Percentiles rank a stretch among this genome's conserved stretches.
These are phyloP conservation scores for Triplophysa yarkandensis DNA, from an alignment of 2,797 vertebrate species.

Conservation along the genomic window DNA sequence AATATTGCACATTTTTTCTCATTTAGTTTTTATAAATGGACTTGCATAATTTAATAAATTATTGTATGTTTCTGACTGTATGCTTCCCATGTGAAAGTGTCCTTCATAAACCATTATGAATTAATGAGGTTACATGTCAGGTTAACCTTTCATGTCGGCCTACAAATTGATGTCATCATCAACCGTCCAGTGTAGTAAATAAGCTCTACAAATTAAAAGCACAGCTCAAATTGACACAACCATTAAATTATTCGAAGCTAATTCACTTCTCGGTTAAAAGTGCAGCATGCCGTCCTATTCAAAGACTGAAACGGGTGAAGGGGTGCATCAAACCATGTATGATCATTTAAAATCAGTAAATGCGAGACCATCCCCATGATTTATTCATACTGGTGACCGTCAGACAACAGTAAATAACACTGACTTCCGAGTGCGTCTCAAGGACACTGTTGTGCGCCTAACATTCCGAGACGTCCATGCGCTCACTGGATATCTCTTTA, in stretches of 20 bases:
- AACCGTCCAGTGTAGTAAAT: background rate
- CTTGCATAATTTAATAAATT: too few relatives aligned
- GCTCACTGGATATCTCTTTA: slow-evolving; percentile 29
- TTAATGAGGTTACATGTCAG: background rate
- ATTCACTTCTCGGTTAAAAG: background rate
- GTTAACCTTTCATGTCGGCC: background rate
- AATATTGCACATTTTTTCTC: background rate
- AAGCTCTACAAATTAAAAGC: background rate
- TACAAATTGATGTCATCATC: background rate
- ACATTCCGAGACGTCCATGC: slow-evolving; percentile 2
- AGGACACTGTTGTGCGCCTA: slow-evolving; percentile 40
- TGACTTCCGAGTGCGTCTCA: slow-evolving; percentile 44
- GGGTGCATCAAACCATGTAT: slow-evolving; percentile 19
- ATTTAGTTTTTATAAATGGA: background rate
- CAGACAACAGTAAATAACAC: slow-evolving; percentile 13
- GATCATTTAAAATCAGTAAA: slow-evolving; percentile 47
- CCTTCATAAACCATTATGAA: background rate
- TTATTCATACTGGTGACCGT: slow-evolving; percentile 50
- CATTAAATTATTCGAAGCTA: too few relatives aligned
- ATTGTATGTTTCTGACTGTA: too few relatives aligned
- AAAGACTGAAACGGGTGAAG: slow-evolving; percentile 6
- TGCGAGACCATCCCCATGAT: slow-evolving; percentile 37
- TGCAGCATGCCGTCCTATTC: background rate
- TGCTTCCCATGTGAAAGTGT: background rate
- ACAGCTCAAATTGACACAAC: background rate